These are phyloP conservation scores for Bujurquina vittata DNA, from an alignment of 2,113 vertebrate genomes.

Conservation along the genomic window DNA sequence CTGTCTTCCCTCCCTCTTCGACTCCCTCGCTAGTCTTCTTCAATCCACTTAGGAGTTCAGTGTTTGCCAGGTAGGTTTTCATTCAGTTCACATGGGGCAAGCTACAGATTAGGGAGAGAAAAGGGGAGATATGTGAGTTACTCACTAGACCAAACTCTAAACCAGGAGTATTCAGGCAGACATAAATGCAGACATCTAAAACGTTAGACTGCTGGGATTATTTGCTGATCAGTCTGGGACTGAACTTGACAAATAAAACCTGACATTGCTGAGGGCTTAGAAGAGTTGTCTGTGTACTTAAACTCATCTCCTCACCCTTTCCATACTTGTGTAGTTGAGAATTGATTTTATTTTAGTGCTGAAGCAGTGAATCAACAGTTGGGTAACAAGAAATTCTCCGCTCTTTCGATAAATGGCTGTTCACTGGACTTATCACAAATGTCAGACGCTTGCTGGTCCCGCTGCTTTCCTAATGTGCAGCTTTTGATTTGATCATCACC, in stretches of 20 bases:
- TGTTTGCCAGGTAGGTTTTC: slow-evolving; percentile 51
- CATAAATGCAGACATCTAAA: slow-evolving; percentile 10
- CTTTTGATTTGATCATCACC: neutral
- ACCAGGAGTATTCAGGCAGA: slow-evolving; percentile 19
- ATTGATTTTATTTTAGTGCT: neutral
- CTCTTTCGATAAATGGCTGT: neutral
- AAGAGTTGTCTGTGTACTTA: neutral
- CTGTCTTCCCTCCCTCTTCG: slow-evolving; percentile 55
- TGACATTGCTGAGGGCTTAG: neutral
- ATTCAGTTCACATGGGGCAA: slow-evolving; percentile 53
- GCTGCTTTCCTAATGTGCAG: neutral
- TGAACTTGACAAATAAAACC: neutral
- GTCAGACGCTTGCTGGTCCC: neutral
- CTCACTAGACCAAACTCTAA: neutral
- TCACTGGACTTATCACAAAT: neutral
- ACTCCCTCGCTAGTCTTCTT: slow-evolving; percentile 57
- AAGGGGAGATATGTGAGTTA: slow-evolving; percentile 37
- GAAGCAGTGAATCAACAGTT: neutral
- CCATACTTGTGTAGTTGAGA: neutral
- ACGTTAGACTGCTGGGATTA: neutral
- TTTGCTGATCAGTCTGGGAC: neutral
- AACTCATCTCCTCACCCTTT: neutral
- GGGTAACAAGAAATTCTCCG: neutral
- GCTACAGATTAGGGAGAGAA: slow-evolving; percentile 46
- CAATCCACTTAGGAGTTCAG: slow-evolving; percentile 72